Evolutionary conservation across 1,140 invertebrate species (phyloP), one percentile per base, ranked within the genome.

Genomic region (Drosophila subpulchrella): DNA sequence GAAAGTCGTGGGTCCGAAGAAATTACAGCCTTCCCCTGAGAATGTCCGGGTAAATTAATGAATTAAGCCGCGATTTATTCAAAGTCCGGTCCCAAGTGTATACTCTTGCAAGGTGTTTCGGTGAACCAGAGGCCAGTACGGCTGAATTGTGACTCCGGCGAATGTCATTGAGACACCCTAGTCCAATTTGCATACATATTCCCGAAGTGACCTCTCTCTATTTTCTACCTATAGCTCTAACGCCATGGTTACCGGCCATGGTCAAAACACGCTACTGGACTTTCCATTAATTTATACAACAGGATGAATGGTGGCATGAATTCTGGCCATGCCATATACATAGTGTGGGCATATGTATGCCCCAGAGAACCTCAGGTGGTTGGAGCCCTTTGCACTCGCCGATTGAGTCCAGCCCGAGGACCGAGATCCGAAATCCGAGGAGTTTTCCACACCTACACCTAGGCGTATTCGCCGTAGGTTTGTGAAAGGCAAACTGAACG

Each of bases 181-280:
- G 72, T 67, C 62, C 38, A 27, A 84, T 84, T 80, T 80, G 81
- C 75, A 84, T 80, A 60, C 57, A 47, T 71, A 62, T 66, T 80
- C 48, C 57, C 65, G 66, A 57, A 72, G 54, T 88, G 83, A 86
- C 82, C 82, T 77, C 72, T 84, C 73, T 84, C 73, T 62, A 59
- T 61, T 54, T 70, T 88, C 78, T 62, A 56, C 70, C 50, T 54
- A 38, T 55, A 38, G 63, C 47, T 72, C 50, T 63, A 88, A 27
- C 67, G 32, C 84, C 83, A 88, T 88, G 83, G 83, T 83, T 71
- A 88, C 83, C 72, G 58, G 42, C 62, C 36, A 54, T 89, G 83
- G 84, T 89, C 83, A 88, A 59, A 89, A 88, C 83, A 88, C 63
- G 41, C 60, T 54, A 86, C 82, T 88, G 83, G 83, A 88, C 83